Base-by-base conservation (phyloP, 2,888 invertebrate genomes). In the Chydorus sphaericus region DNA sequence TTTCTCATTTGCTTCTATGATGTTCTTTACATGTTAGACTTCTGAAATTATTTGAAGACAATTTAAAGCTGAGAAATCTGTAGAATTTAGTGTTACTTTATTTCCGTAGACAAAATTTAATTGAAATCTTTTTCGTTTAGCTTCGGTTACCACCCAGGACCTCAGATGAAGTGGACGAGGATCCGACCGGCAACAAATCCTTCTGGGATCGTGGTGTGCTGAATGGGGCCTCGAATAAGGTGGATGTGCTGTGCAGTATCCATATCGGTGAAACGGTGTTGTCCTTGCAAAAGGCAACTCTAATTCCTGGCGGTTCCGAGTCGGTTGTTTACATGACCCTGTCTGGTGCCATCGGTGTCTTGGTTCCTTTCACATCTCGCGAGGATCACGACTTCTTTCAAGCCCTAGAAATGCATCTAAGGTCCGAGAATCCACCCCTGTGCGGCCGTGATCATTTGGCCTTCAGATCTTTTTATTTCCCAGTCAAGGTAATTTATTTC, bases 351-450 rank as follows among this genome's bases (percentile, higher is more conserved):
- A 85, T 96, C 0, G 94, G 94, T 1, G 91, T 92, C 7, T 75
- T 96, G 37, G 85, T 94, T 20, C 92, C 94, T 0, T 94, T 96
- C 66, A 91, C 92, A 0, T 90, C 91, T 18, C 82, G 91, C 64
- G 94, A 97, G 74, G 97, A 98, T 70, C 94, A 93, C 64, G 98
- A 98, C 69, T 97, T 98, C 70, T 98, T 98, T 75, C 96, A 97
- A 68, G 94, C 97, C 73, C 74, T 98, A 60, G 98, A 98, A 71
- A 98, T 99, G 97, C 96, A 99, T 70, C 92, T 99, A 92, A 76
- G 98, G 54, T 89, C 92, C 61, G 97, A 98, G 70, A 87, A 94
- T 71, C 80, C 93, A 0, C 96, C 98, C 0, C 72, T 99, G 0
- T 94, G 96, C 72, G 98, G 98, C 1, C 76, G 98, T 20, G 98